Base-by-base conservation (phyloP, 35 echinoderm and acorn worm genomes). In the Heliocidaris tuberculata region DNA sequence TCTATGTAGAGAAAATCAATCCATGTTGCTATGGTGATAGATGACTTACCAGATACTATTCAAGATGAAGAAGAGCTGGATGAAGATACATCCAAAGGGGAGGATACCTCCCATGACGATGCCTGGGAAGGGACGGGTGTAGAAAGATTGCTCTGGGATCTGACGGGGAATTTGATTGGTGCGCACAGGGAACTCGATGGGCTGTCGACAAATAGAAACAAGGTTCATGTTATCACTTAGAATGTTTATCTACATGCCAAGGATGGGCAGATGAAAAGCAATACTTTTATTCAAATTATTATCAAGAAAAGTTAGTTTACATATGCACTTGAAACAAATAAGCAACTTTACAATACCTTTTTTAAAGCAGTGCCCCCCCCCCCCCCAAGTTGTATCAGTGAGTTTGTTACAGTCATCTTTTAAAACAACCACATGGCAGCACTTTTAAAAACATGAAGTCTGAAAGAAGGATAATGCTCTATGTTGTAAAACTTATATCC, bases 101-200 rank as follows among this genome's bases (percentile, higher is more conserved):
- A 99, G 94, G 49, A 99, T 96, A 87, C 98, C 98, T 10, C 98
- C 98, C 98, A 99, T 99, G 56, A 99, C 92, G 92, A 99, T 99
- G 0, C 98, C 98, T 17, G 98, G 98, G 13, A 99, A 70, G 0
- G 98, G 98, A 31, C 94, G 94, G 86, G 97, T 99, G 98, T 99
- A 99, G 90, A 99, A 99, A 85, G 98, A 97, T 93, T 99, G 98
- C 32, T 99, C 98, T 31, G 98, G 98, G 70, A 99, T 99, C 96
- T 99, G 98, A 29, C 98, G 95, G 4, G 98, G 98, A 48, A 99
- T 97, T 95, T 99, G 98, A 94, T 99, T 99, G 90, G 98, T 99
- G 90, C 98, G 97, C 19, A 99, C 97, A 87, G 98, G 98, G 92
- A 97, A 97, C 95, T 99, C 98, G 50, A 99, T 97, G 13, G 98